phyloP scores from a whole-genome alignment of 1,140 invertebrate genomes.

The Popillia japonica region DNA sequence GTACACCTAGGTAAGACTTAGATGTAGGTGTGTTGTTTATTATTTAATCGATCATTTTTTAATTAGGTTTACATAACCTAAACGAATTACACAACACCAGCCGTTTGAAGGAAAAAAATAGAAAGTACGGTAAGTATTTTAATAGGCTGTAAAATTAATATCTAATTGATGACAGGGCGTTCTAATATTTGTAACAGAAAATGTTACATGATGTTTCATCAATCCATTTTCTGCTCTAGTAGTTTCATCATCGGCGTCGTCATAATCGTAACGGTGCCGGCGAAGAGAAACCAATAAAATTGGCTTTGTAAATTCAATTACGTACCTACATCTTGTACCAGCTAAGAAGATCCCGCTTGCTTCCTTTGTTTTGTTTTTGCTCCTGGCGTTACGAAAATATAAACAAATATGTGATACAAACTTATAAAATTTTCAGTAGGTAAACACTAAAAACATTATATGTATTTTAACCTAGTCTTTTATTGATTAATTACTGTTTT shows the following conservation, averaged over 20 bases:
- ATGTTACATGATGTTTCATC: conserved; percentile 5
- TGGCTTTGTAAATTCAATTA: not conserved
- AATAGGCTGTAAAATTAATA: conserved; percentile 12
- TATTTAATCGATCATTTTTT: conserved; percentile 13
- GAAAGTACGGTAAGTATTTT: conserved; percentile 2
- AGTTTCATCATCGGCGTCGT: not conserved
- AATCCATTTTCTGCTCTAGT: not conserved
- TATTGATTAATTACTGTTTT: too few species aligned
- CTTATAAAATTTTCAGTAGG: too few species aligned
- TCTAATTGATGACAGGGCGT: conserved; percentile 4
- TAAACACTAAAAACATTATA: too few species aligned
- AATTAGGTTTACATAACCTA: conserved; percentile 4
- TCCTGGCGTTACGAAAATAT: too few species aligned
- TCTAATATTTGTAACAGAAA: conserved; percentile 11
- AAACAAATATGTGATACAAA: too few species aligned
- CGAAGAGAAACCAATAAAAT: not conserved
- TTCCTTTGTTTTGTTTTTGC: too few species aligned
- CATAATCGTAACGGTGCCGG: not conserved
- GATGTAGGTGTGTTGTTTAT: conserved; percentile 14
- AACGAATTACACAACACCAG: not conserved
- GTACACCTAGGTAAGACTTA: not conserved
- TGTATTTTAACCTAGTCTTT: too few species aligned
- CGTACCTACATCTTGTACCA: not conserved
- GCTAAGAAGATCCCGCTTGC: too few species aligned
- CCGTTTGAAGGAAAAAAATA: conserved; percentile 9